Conservation (phyloP, 2,113 vertebrate genomes). For the Madoqua kirkii region DNA sequence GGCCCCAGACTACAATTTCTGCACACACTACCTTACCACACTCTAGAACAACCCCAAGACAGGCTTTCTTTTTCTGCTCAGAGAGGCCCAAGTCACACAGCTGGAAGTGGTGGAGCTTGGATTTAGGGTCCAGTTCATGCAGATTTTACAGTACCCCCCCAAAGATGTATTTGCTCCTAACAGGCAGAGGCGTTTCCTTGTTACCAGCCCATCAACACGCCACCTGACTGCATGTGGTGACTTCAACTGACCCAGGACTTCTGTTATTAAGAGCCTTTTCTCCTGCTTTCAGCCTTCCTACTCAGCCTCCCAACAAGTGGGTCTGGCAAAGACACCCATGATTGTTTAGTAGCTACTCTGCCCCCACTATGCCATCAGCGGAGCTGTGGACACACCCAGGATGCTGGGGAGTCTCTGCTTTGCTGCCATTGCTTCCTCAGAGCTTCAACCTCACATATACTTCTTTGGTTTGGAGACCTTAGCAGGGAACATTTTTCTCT, state of each 20-base stretch:
- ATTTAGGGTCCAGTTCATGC: neutral
- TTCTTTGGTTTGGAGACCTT: neutral
- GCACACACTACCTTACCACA: slow-evolving; percentile 12
- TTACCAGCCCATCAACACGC: neutral
- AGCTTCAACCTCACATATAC: neutral
- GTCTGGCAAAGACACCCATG: neutral
- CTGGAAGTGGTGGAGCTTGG: neutral
- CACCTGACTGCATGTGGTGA: neutral
- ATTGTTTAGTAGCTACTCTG: neutral
- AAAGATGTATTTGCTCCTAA: neutral
- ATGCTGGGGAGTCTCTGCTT: neutral
- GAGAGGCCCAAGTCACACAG: slow-evolving; percentile 13
- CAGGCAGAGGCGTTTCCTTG: neutral
- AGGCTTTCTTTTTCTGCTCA: neutral
- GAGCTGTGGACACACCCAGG: neutral
- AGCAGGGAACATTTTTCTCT: slow-evolving; percentile 3
- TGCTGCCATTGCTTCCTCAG: neutral
- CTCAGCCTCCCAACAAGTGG: neutral
- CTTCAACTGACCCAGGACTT: neutral
- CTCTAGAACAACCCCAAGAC: neutral
- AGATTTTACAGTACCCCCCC: neutral
- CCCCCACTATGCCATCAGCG: neutral
- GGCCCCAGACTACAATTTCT: neutral
- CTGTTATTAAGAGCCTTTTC: neutral
- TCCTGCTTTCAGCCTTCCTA: neutral